Evolutionary conservation across 1,140 invertebrate species (phyloP), one percentile per base, ranked within the genome.

Genomic region (Nymphalis io): DNA sequence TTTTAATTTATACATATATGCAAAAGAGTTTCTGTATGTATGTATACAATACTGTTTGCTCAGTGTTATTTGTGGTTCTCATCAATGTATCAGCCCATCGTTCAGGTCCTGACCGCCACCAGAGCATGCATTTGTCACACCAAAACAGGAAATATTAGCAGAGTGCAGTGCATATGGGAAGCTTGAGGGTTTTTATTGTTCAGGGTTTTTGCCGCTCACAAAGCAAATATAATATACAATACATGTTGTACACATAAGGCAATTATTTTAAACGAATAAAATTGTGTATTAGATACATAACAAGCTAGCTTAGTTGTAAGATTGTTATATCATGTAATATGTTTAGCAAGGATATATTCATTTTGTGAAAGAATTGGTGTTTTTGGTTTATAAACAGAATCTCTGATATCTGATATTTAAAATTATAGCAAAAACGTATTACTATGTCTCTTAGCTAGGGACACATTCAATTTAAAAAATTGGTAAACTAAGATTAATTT

Each of bases 61-160:
- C 10, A 59, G 55, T 55, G 38, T 59, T 65, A 71, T 65, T 33
- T 61, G 62, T 65, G 62, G 69, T 59, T 48, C 57, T 72, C 66
- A 44, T 90, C 81, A 90, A 84, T 87, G 88, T 79, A 88, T 83
- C 60, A 90, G 76, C 81, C 88, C 88, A 74, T 90, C 87, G 84
- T 89, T 90, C 80, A 90, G 81, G 76, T 90, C 88, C 88, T 89
- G 86, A 73, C 81, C 76, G 79, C 78, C 83, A 80, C 74, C 84
- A 82, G 80, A 76, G 85, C 87, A 90, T 90, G 88, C 88, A 85
- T 75, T 80, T 48, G 59, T 82, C 85, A 89, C 82, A 88, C 77
- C 75, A 81, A 83, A 86, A 86, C 65, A 76, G 73, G 74, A 72
- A 68, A 80, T 74, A 82, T 88, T 88, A 88, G 84, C 86, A 60